Conservation (phyloP, 1,140 invertebrate species). For the Proctacanthus coquilletti region DNA sequence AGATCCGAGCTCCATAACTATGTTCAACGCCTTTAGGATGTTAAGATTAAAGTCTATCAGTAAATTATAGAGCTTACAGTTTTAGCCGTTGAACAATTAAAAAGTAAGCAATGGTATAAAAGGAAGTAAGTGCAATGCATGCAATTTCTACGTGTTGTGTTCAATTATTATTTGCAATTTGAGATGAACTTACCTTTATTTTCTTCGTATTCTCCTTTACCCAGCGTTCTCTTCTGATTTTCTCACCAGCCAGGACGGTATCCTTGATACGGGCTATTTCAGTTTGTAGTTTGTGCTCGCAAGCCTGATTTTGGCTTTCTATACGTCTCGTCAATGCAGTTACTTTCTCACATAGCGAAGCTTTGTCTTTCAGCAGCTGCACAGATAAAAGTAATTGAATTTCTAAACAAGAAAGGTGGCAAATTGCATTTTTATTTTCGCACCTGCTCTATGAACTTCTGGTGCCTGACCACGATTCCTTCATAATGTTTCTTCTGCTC, state of each 20-base stretch:
- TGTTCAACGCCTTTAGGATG: too few species aligned
- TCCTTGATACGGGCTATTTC: conserved; percentile 48
- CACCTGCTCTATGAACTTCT: conserved; percentile 50
- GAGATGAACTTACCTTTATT: conserved; percentile 49
- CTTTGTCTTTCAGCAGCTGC: conserved; percentile 47
- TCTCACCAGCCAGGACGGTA: conserved; percentile 46
- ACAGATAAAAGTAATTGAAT: conserved; percentile 2
- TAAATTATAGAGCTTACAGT: too few species aligned
- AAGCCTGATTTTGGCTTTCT: conserved; percentile 34
- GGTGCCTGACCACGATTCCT: conserved; percentile 41
- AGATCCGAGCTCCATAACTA: too few species aligned
- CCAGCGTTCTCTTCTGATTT: conserved; percentile 47
- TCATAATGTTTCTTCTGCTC: conserved; percentile 50
- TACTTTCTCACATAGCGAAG: conserved; percentile 45
- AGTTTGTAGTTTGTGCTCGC: conserved; percentile 44
- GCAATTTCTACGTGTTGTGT: too few species aligned
- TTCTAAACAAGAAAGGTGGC: background rate
- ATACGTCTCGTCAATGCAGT: conserved; percentile 36
- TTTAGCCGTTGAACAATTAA: background rate
- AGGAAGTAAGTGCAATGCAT: too few species aligned
- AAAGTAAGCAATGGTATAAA: background rate
- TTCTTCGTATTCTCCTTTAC: conserved; percentile 52
- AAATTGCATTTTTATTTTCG: background rate
- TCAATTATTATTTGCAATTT: too few species aligned
- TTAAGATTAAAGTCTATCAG: too few species aligned